Base-by-base conservation (phyloP, 2,113 vertebrate species). In the Sardina pilchardus region DNA sequence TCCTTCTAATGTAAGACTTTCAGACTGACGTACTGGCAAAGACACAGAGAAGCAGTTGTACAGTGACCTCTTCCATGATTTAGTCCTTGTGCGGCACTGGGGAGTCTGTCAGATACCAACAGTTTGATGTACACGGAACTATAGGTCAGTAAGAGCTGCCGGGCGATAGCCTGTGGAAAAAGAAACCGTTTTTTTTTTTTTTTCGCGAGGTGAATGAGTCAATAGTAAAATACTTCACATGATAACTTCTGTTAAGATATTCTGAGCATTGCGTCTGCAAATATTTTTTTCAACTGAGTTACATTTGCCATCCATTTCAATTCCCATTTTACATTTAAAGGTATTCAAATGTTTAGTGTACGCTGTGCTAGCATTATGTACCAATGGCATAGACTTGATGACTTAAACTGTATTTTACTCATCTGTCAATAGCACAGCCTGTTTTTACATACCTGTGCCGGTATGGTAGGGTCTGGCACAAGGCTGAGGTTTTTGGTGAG, bases 131-230 rank as follows among this genome's bases (percentile, higher is more conserved):
- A 96, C 3, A 87, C 87, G 0, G 95, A 93, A n/a, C 95, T 94
- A 93, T 95, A 96, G 43, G 93, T 94, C 92, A 96, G 90, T 87
- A 96, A 88, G 24, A 96, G 93, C 85, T 94, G 94, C 86, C 94
- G 84, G 24, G 95, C 95, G 83, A 90, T 91, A 7, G 56, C 90
- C 95, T 96, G 92, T 8, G 84, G 85, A n/a, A 26, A 21, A 50
- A 59, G 6, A 21, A 21, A n/a, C n/a, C n/a, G n/a, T n/a, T n/a
- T n/a, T n/a, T n/a, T n/a, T n/a, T n/a, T 6, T 7, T 59, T 56
- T 59, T 7, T 1, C 4, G 24, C 24, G 53, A 21, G 19, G 53
- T 6, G 4, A 21, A 59, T 24, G 21, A 5, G 21, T 59, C 21
- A 59, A 71, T 30, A 4, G 34, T 36, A 14, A 34, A 78, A 78